These are phyloP conservation scores for Actinostola sp. DNA, from an alignment of 92 coral and sea anemone genomes.

Conservation along the genomic window DNA sequence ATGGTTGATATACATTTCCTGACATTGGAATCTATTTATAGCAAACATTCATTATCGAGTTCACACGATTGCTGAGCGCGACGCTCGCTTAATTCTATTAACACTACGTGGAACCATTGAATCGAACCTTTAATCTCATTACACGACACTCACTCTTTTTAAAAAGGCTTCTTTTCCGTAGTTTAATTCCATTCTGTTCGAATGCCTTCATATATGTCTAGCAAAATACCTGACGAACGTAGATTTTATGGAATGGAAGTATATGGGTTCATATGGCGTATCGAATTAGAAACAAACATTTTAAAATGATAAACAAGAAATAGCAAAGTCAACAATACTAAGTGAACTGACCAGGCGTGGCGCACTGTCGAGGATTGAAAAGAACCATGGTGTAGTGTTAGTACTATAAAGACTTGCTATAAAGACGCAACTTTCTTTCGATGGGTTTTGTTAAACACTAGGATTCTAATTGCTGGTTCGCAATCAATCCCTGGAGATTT, in stretches of 20 bases:
- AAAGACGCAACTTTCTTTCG: no score
- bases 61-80: slow-evolving; percentile 22
- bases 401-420: no score
- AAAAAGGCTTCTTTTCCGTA: not conserved
- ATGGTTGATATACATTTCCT: not conserved
- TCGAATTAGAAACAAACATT: no score
- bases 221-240: not conserved
- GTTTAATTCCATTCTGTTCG: not conserved
- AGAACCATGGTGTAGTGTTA: no score
- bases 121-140: slow-evolving; percentile 21
- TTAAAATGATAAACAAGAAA: not conserved
- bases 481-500: no score
- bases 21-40: slow-evolving; percentile 19
- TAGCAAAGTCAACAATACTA: not conserved
- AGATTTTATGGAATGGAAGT: no score
- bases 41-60: slow-evolving; percentile 25
- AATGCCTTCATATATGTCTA: not conserved
- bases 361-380: no score
- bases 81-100: slow-evolving; percentile 15
- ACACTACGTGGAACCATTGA: slow-evolving; percentile 9
- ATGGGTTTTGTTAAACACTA: no score
- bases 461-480: no score
- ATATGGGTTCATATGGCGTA: no score
- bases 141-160: slow-evolving; percentile 19
- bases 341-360: not conserved